Evolutionary conservation across 1,140 invertebrate genomes (phyloP).

Genomic region (Mactra quadrangularis): DNA sequence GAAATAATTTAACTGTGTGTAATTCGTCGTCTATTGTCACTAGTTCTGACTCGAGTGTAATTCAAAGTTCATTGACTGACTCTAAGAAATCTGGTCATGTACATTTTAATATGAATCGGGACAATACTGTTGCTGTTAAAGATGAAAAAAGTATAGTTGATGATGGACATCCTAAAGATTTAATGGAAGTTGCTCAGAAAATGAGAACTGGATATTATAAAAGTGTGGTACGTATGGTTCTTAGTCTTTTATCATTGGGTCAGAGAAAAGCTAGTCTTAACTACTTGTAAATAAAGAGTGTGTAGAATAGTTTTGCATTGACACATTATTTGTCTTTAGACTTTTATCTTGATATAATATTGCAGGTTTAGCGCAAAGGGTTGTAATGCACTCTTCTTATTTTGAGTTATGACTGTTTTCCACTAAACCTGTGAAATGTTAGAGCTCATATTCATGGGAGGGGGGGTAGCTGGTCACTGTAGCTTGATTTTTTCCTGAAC

Average conservation of each 20-base stretch:
- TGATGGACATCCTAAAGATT: constrained; percentile 45
- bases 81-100: constrained; percentile 13
- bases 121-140: not conserved
- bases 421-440: no score
- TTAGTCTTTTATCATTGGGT: not conserved
- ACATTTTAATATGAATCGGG: constrained; percentile 28
- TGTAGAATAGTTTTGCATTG: not conserved
- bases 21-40: no score
- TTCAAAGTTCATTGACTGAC: no score
- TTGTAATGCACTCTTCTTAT: no score
- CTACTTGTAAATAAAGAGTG: not conserved
- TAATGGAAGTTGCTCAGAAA: constrained; percentile 61
- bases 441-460: no score
- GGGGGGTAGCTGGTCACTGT: no score
- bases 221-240: constrained; percentile 77
- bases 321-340: not conserved
- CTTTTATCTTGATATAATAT: not conserved
- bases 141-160: constrained; percentile 7
- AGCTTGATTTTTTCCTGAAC: no score
- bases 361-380: not conserved
- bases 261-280: no score
- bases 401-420: no score
- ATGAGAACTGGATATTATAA: constrained; percentile 70
- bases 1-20: no score
- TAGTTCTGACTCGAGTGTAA: no score